These are phyloP conservation scores for Ericerus pela DNA, from an alignment of 1,140 invertebrate genomes.

Conservation along the genomic window DNA sequence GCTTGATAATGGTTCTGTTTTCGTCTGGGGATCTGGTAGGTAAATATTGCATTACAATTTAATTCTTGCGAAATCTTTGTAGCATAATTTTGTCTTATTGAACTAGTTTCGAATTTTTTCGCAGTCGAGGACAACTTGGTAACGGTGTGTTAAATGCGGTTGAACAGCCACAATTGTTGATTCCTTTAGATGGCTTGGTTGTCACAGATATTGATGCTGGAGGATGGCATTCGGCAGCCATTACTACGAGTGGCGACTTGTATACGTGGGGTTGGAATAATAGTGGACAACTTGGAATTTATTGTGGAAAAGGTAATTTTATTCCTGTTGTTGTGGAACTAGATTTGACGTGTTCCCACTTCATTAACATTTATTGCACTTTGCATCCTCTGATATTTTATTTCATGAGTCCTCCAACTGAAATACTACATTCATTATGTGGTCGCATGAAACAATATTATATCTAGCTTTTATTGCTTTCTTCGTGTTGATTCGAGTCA, in stretches of 20 bases:
- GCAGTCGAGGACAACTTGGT: slow-evolving; percentile 70
- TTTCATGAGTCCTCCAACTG: too few relatives aligned
- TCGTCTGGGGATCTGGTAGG: slow-evolving; percentile 66
- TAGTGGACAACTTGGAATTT: slow-evolving; percentile 56
- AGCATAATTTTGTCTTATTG: slow-evolving; percentile 12
- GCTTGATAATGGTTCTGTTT: slow-evolving; percentile 52
- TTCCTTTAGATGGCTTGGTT: slow-evolving; percentile 55
- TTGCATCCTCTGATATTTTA: too few relatives aligned
- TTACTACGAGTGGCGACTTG: slow-evolving; percentile 48
- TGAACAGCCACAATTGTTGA: slow-evolving; percentile 44
- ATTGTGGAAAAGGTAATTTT: slow-evolving; percentile 27
- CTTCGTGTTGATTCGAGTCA: too few relatives aligned
- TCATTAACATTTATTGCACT: too few relatives aligned
- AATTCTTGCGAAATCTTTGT: slow-evolving; percentile 6
- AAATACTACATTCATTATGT: too few relatives aligned
- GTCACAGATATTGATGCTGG: slow-evolving; percentile 49
- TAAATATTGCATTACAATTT: slow-evolving; percentile 31
- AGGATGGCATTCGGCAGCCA: slow-evolving; percentile 68
- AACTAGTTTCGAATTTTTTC: slow-evolving; percentile 21
- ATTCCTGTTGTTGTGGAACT: too few relatives aligned
- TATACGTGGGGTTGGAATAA: slow-evolving; percentile 79
- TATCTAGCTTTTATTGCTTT: too few relatives aligned
- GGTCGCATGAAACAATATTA: too few relatives aligned
- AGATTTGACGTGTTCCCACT: too few relatives aligned
- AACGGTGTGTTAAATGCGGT: slow-evolving; percentile 48